These are phyloP conservation scores for Peromyscus melanophrys DNA, from an alignment of 2,797 vertebrate species.

Conservation along the genomic window DNA sequence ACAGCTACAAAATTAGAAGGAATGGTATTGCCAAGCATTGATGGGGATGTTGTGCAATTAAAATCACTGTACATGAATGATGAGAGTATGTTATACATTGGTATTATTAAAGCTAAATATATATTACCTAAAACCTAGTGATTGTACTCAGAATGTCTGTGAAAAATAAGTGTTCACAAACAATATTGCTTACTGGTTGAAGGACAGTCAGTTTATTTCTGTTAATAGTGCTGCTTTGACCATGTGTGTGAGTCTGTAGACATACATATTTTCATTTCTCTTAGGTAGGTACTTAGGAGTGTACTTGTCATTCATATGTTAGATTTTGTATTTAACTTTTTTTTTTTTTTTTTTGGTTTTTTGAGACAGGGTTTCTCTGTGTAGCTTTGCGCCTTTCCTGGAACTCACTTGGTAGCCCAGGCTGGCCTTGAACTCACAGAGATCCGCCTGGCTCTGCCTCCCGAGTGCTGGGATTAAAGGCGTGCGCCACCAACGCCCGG, in stretches of 20 bases:
- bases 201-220: neutral
- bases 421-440: too few relatives aligned
- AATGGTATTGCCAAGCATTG: neutral
- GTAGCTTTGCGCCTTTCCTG: too few relatives aligned
- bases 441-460: too few relatives aligned
- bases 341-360: too few relatives aligned
- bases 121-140: constrained; percentile 1
- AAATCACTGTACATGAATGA: neutral
- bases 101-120: neutral
- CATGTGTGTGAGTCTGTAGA: neutral
- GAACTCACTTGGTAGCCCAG: too few relatives aligned
- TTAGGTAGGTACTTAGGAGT: neutral
- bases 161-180: constrained; percentile 3
- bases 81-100: constrained; percentile 15
- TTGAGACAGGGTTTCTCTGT: too few relatives aligned
- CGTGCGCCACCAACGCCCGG: too few relatives aligned
- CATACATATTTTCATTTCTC: constrained; percentile 4
- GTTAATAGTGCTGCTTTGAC: constrained; percentile 2
- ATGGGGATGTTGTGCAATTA: neutral
- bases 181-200: neutral
- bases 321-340: constrained; percentile 60
- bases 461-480: too few relatives aligned
- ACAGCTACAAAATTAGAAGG: constrained; percentile 13
- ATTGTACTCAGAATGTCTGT: neutral
- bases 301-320: neutral